Conservation (phyloP, 2,113 vertebrate genomes). For the Lanius collurio region DNA sequence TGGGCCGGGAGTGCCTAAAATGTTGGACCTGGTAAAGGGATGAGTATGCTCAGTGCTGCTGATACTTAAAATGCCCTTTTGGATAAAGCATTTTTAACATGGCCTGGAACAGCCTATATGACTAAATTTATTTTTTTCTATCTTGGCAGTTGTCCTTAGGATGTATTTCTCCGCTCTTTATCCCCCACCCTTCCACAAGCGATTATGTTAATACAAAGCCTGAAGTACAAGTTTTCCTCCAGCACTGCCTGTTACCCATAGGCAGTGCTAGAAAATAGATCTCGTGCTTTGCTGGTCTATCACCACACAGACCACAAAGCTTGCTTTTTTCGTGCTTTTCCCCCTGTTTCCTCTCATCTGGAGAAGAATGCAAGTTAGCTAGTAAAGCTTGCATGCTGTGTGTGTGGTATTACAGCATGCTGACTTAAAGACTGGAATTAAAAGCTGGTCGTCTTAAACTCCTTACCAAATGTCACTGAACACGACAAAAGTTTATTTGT, state of each 20-base stretch:
- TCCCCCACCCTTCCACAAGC: fast-evolving
- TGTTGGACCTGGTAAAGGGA: neutral
- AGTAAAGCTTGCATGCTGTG: neutral
- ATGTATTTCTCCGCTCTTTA: neutral
- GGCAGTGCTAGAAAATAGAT: neutral
- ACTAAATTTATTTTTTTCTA: neutral
- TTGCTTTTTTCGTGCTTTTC: neutral
- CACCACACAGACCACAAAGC: neutral
- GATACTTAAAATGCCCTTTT: neutral
- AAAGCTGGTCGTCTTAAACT: neutral
- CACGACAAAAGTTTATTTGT: neutral
- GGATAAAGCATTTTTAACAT: neutral
- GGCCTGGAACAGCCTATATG: neutral
- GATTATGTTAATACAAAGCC: neutral
- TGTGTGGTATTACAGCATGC: fast-evolving
- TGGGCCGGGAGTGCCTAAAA: neutral
- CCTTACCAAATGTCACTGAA: neutral
- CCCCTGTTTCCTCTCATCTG: neutral
- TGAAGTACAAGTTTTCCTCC: neutral
- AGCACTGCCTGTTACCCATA: neutral
- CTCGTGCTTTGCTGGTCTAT: neutral
- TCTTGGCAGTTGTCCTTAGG: neutral
- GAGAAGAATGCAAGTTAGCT: neutral
- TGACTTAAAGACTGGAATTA: neutral
- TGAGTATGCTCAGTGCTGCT: neutral